Evolutionary conservation across 2,797 vertebrate species (phyloP), one percentile per base, ranked within the genome.

Genomic region (Danio jaintianensis): DNA sequence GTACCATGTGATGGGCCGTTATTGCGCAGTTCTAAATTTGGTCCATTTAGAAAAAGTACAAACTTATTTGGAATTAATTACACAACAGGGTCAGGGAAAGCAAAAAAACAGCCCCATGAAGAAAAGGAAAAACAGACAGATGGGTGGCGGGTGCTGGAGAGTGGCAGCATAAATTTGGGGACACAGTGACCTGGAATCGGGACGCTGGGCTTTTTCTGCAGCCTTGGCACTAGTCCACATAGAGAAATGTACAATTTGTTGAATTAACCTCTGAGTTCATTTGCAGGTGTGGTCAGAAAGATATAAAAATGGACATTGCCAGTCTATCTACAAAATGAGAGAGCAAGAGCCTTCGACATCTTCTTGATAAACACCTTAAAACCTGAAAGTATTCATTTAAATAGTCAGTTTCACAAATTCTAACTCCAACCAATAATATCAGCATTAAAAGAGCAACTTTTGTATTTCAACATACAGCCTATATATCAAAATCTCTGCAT

Each of bases 211-310:
- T 45, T 29, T 79, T 85, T 84, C 80, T 84, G 85, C 76, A 83
- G 75, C 61, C 71, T 73, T 85, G 80, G 81, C 83, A 74, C 69
- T 56, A 52, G 76, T 82, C 80, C 76, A 84, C 80, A 77, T 73
- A 77, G 58, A 55, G 64, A 75, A 75, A 81, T 64, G 63, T 80
- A 79, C 84, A 82, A 86, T 87, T 81, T 80, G 82, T 78, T 82
- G 74, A 83, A 75, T 36, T 56, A 67, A 79, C 58, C 63, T 79
- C 61, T 82, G 40, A n/a, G 79, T 77, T 80, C 74, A 74, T 63
- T 78, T 45, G 81, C 72, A 81, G 82, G 72, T 80, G 87, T 83
- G 67, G 84, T 73, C 72, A 72, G 36, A 50, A 16, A 82, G 40
- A 71, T 13, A 70, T 40, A 63, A 20, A 22, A 50, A 59, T 42